Evolutionary conservation across 2,888 invertebrate genomes (phyloP).

Genomic region (Coleophora deauratella): DNA sequence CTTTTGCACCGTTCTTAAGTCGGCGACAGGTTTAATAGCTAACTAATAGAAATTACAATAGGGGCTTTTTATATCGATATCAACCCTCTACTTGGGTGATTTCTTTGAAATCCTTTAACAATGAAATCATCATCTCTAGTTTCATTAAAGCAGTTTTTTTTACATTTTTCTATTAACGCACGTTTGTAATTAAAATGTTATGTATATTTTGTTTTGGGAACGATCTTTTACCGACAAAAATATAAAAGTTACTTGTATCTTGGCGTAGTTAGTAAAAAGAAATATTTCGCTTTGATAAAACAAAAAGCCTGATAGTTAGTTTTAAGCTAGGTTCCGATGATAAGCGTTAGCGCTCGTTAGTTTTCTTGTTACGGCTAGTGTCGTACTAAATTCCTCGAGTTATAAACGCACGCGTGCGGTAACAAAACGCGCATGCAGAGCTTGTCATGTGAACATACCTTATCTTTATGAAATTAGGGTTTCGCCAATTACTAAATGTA

Average conservation of each 20-base stretch:
- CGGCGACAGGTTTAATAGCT: no score
- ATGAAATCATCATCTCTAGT: slow-evolving; percentile 28
- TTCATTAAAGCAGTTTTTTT: slow-evolving; percentile 34
- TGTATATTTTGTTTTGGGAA: slow-evolving; percentile 44
- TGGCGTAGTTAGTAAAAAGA: slow-evolving; percentile 3
- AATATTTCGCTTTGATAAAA: no score
- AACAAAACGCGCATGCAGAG: no score
- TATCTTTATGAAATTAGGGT: no score
- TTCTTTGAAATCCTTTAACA: slow-evolving; percentile 26
- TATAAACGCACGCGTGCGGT: no score
- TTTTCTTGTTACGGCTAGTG: neutral
- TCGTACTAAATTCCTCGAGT: no score
- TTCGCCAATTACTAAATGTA: no score
- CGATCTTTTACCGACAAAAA: slow-evolving; percentile 16
- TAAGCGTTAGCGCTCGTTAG: neutral
- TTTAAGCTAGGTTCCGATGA: slow-evolving; percentile 8
- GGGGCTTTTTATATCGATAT: slow-evolving; percentile 42
- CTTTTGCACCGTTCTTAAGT: no score
- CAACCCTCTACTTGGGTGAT: slow-evolving; percentile 17
- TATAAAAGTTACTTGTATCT: slow-evolving; percentile 25
- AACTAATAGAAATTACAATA: slow-evolving; percentile 58
- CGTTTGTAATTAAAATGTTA: slow-evolving; percentile 33
- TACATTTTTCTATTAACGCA: slow-evolving; percentile 28
- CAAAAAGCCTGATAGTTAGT: no score
- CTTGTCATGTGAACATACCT: no score